Evolutionary conservation across 2,888 invertebrate genomes (phyloP), one percentile per base, ranked within the genome.

Genomic region (Cephus runcator): DNA sequence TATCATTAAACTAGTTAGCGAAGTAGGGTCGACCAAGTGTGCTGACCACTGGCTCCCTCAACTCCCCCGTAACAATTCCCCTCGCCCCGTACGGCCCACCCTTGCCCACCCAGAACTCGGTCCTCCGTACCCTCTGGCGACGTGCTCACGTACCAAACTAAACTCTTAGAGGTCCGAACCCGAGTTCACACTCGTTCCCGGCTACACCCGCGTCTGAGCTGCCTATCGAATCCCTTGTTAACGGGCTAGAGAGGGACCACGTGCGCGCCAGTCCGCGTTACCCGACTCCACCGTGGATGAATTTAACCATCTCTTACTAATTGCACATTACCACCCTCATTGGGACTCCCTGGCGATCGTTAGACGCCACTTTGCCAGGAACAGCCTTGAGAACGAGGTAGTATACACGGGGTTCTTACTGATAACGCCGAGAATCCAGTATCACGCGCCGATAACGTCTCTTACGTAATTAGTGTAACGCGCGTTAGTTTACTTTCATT

Each of bases 1-100:
- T 91, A 91, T 91, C 91, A 91, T 91, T 91, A 91, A 91, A 91
- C 91, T 91, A 91, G 91, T 91, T 91, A 91, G 91, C 91, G 91
- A 91, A 91, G 91, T 91, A 91, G 91, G 91, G 91, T 91, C 90
- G 90, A 88, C 90, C 91, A 91, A 91, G 91, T 91, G 91, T 91
- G 90, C 91, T 91, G 91, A 91, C 91, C 91, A 91, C 91, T 91
- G 91, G 89, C 86, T 85, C 85, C 87, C 87, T 87, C 83, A 83
- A 85, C 86, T 84, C 87, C 86, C 83, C 80, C 79, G 83, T 80
- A 84, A 86, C 86, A 83, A 85, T 83, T 81, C 85, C 81, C 84
- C 81, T 81, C 85, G 81, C 82, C 84, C 81, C 79, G 23, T 81
- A 79, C 80, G 81, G 82, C 82, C 81, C 83, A 83, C 83, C 84